phyloP scores from a whole-genome alignment of 2,888 invertebrate genomes.

The Lysandra bellargus region DNA sequence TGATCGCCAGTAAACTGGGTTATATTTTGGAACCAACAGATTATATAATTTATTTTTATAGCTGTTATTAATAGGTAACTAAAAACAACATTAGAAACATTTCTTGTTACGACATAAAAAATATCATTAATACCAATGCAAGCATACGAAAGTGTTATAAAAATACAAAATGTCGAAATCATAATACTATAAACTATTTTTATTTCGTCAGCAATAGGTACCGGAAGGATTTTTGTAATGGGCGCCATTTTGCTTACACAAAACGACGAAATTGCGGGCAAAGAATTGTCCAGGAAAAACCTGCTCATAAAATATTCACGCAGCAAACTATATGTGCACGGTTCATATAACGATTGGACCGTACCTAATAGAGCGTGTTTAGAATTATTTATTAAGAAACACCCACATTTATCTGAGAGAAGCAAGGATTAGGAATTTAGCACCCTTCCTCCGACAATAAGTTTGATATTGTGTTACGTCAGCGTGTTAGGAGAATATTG shows the following conservation, averaged over 20 bases:
- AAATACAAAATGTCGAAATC: too few relatives aligned
- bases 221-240: background rate
- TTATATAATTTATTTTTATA: too few relatives aligned
- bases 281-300: constrained; percentile 21
- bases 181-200: background rate
- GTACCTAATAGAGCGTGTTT: constrained; percentile 34
- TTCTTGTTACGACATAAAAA: too few relatives aligned
- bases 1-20: too few relatives aligned
- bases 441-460: background rate
- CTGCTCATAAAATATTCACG: constrained; percentile 37
- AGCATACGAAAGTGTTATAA: too few relatives aligned
- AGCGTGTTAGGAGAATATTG: background rate
- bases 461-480: constrained; percentile 5
- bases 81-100: too few relatives aligned
- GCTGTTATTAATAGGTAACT: too few relatives aligned
- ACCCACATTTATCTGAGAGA: constrained; percentile 9
- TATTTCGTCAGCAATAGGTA: background rate
- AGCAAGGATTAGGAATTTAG: constrained; percentile 1
- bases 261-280: background rate
- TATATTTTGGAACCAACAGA: too few relatives aligned
- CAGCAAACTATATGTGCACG: constrained; percentile 37
- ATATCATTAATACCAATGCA: too few relatives aligned
- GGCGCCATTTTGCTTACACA: background rate
- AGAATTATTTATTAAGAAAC: constrained; percentile 35
- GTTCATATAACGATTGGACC: constrained; percentile 37